Evolutionary conservation across 2,888 invertebrate species (phyloP).

Genomic region (Drosophila yooni): DNA sequence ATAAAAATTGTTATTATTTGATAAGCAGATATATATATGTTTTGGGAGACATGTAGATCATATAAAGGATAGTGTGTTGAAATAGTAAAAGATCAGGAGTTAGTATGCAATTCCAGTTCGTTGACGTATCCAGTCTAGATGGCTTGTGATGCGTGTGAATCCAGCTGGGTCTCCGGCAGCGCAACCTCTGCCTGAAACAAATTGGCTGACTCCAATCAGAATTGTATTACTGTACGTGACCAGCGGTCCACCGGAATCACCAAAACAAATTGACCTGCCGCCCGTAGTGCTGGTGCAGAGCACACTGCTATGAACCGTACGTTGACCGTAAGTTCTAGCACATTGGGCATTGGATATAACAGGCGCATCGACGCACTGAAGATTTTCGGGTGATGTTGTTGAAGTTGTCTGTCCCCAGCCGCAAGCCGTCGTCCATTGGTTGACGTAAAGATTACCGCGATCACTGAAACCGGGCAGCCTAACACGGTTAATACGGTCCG

Average conservation of each 20-base stretch:
- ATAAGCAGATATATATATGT: neutral
- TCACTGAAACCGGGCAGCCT: slow-evolving; percentile 18
- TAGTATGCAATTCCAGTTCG: slow-evolving; percentile 33
- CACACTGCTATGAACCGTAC: slow-evolving; percentile 11
- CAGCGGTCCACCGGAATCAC: slow-evolving; percentile 50
- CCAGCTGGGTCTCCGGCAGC: slow-evolving; percentile 36
- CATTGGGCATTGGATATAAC: slow-evolving; percentile 75
- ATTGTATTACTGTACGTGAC: slow-evolving; percentile 15
- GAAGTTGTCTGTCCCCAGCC: slow-evolving; percentile 40
- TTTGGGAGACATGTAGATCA: neutral
- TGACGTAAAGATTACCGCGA: slow-evolving; percentile 19
- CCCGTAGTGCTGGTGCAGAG: slow-evolving; percentile 42
- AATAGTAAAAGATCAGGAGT: neutral
- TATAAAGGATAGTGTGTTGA: neutral
- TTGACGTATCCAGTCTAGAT: slow-evolving; percentile 5
- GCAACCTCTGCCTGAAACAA: slow-evolving; percentile 21
- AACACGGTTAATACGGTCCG: slow-evolving; percentile 7
- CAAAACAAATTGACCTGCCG: slow-evolving; percentile 40
- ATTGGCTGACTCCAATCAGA: slow-evolving; percentile 41
- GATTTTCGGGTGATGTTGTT: slow-evolving; percentile 67
- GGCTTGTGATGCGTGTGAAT: slow-evolving; percentile 35
- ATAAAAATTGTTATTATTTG: neutral
- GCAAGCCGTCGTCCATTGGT: slow-evolving; percentile 43
- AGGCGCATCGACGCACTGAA: slow-evolving; percentile 61
- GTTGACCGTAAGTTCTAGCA: slow-evolving; percentile 81